phyloP scores from a whole-genome alignment of 2,797 vertebrate species.

The Emydoidea blandingii region DNA sequence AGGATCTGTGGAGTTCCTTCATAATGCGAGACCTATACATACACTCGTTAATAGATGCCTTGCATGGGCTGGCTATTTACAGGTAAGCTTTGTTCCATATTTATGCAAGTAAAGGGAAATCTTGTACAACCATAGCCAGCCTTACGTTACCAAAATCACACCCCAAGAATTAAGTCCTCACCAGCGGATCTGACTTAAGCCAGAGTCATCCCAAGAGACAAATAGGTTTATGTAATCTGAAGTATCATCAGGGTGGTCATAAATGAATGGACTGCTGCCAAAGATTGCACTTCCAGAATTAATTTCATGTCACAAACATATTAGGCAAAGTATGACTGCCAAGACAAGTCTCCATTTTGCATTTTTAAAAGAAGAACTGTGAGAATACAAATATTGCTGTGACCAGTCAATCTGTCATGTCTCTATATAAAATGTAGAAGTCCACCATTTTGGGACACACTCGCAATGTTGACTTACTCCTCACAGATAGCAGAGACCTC shows the following conservation, averaged over 20 bases:
- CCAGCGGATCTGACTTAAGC: not conserved
- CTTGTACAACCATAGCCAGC: constrained; percentile 9
- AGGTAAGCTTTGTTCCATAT: not conserved
- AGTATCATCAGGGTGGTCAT: not conserved
- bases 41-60: not conserved
- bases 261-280: not conserved
- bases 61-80: not conserved
- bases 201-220: not conserved
- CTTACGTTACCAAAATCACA: not conserved
- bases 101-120: not conserved
- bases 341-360: not conserved
- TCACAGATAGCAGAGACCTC: not conserved
- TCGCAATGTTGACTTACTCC: not conserved
- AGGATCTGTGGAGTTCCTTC: not conserved
- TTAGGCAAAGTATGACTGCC: not conserved
- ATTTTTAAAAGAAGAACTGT: not conserved
- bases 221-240: not conserved
- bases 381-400: not conserved
- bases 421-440: not conserved
- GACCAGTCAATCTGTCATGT: rapidly evolving
- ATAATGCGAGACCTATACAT: not conserved
- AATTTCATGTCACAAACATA: not conserved
- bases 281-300: not conserved
- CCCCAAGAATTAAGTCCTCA: not conserved
- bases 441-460: not conserved